Evolutionary conservation across 2,113 vertebrate genomes (phyloP), one percentile per base, ranked within the genome.

Genomic region (Vidua macroura): DNA sequence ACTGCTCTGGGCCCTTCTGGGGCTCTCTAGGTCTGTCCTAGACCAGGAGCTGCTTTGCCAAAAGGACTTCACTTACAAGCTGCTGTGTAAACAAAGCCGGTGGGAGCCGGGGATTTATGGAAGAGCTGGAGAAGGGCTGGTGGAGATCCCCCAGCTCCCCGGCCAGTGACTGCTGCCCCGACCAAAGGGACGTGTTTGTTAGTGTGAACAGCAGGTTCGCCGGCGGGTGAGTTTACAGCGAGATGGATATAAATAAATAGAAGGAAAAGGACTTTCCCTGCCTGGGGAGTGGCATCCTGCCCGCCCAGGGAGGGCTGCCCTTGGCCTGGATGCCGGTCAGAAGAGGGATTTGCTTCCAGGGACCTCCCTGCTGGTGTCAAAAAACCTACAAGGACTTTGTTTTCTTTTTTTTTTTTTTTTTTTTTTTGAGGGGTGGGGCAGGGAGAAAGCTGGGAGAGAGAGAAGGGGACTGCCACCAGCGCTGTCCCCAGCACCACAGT

Each of bases 211-310:
- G 92, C 81, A 92, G 92, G 89, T 91, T 94, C n/a, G 11, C 76
- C 2, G 5, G 39, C 10, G 41, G 83, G 74, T 79, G 86, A 93
- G 84, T 93, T 94, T 86, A 93, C 78, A 88, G 74, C 25, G 0
- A 22, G 58, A 4, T 2, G 15, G 67, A 83, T 92, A 79, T 85
- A 95, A 97, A 97, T 91, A 95, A 95, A 95, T 1, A 87, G 86
- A 84, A 39, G 86, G 24, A 60, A 84, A 95, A 87, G 81, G 84
- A 91, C 82, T 97, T 93, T 87, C 70, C 58, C 81, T 75, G 58
- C 55, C 19, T 0, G 22, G 80, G 64, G 60, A 86, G 60, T 3
- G 0, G 62, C 1, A 0, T 44, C 72, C 75, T 69, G 83, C 64
- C 67, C 0, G 6, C n/a, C 60, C 0, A 2, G 55, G 55, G 19